Conservation (phyloP, 2,888 invertebrate genomes). For the Pantelozetes paolii region DNA sequence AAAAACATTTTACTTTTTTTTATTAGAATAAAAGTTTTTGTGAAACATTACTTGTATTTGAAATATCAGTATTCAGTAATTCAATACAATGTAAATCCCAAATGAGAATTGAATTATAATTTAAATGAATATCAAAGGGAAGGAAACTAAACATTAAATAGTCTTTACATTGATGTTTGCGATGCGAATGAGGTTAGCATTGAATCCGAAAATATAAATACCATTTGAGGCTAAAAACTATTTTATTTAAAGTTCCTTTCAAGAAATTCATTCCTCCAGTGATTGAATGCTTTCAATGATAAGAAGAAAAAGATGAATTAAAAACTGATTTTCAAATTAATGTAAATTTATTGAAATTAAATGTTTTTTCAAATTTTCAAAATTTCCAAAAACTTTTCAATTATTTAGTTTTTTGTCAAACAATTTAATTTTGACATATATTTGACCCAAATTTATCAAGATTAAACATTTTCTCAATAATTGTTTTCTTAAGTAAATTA, state of each 20-base stretch:
- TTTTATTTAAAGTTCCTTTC: not conserved
- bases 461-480: not conserved
- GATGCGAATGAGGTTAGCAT: constrained; percentile 17
- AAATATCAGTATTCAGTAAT: constrained; percentile 15
- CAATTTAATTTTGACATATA: not conserved
- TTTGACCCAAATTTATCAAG: not conserved
- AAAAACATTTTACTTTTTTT: no score
- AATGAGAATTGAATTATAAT: constrained; percentile 25
- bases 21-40: no score
- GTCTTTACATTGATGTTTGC: not conserved
- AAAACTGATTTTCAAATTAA: constrained; percentile 11
- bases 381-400: not conserved
- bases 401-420: not conserved
- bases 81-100: constrained; percentile 23
- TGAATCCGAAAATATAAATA: not conserved
- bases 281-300: not conserved
- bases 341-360: not conserved
- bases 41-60: no score
- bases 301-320: not conserved
- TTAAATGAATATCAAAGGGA: not conserved
- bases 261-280: not conserved
- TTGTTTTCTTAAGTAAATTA: no score
- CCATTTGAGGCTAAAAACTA: constrained; percentile 9
- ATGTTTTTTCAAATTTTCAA: not conserved
- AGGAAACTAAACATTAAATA: not conserved